Conservation (phyloP, 35 echinoderm and acorn worm genomes). For the Lytechinus pictus region DNA sequence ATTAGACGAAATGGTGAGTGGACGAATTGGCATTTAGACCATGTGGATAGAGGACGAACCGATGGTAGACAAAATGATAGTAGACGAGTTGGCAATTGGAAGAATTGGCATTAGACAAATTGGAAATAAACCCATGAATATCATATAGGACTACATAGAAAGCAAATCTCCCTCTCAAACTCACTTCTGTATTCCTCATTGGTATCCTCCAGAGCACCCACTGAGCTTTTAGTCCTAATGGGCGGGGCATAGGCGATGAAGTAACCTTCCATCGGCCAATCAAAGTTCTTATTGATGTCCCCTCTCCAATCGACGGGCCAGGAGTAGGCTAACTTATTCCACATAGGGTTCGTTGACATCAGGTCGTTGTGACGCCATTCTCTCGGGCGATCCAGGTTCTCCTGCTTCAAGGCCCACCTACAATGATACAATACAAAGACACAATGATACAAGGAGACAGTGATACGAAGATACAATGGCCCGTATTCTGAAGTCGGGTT, state of each 20-base stretch:
- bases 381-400: slow-evolving; percentile 79
- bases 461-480: no score
- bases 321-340: slow-evolving; percentile 98
- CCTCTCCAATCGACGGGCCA: slow-evolving; percentile 86
- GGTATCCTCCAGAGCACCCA: not conserved
- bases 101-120: no score
- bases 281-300: slow-evolving; percentile 92
- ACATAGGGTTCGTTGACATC: slow-evolving; percentile 78
- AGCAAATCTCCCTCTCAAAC: not conserved
- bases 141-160: not conserved
- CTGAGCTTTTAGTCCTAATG: slow-evolving; percentile 61
- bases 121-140: no score
- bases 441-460: not conserved
- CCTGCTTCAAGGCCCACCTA: slow-evolving; percentile 98
- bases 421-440: not conserved
- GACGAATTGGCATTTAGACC: no score
- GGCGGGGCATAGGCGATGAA: slow-evolving; percentile 94
- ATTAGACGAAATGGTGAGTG: no score
- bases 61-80: no score
- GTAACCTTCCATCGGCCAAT: slow-evolving; percentile 99
- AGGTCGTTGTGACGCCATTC: slow-evolving; percentile 95
- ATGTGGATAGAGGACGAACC: no score
- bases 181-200: slow-evolving; percentile 32
- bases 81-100: no score
- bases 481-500: no score